These are phyloP conservation scores for Eretmochelys imbricata DNA, from an alignment of 2,113 vertebrate species.

Conservation along the genomic window DNA sequence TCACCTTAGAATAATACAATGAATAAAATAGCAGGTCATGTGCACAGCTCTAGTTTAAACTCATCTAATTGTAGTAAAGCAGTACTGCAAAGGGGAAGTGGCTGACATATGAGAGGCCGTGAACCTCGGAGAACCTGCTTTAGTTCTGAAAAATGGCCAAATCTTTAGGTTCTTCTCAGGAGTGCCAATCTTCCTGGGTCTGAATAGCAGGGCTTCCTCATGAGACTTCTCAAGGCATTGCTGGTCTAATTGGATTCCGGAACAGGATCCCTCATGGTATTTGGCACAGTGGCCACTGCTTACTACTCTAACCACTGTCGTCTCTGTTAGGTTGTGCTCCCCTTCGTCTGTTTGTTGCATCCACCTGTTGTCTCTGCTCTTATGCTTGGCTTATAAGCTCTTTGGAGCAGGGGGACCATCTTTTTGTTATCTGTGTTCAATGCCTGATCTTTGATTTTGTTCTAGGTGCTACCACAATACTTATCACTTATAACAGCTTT, in stretches of 20 bases:
- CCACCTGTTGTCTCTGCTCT: constrained; percentile 34
- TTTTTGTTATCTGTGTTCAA: rapidly evolving
- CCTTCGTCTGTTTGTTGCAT: neutral
- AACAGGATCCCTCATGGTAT: neutral
- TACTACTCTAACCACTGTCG: neutral
- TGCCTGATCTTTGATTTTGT: neutral
- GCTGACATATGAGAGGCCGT: neutral
- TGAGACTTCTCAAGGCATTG: neutral
- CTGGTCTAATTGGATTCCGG: neutral
- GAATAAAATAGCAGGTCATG: neutral
- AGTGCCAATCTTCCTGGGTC: neutral
- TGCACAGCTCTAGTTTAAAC: neutral
- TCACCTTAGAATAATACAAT: neutral
- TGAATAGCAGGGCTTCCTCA: neutral
- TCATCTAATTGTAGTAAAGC: neutral
- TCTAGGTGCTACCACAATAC: rapidly evolving
- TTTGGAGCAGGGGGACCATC: neutral
- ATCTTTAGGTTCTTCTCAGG: neutral
- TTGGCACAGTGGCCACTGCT: neutral
- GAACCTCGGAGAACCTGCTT: neutral
- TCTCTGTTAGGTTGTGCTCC: no score
- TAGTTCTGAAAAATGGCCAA: neutral
- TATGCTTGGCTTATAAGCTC: neutral
- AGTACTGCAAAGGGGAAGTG: neutral
- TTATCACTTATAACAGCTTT: neutral